These are phyloP conservation scores for Microcebus griseorufus DNA, from an alignment of 2,113 vertebrate genomes.

Conservation along the genomic window DNA sequence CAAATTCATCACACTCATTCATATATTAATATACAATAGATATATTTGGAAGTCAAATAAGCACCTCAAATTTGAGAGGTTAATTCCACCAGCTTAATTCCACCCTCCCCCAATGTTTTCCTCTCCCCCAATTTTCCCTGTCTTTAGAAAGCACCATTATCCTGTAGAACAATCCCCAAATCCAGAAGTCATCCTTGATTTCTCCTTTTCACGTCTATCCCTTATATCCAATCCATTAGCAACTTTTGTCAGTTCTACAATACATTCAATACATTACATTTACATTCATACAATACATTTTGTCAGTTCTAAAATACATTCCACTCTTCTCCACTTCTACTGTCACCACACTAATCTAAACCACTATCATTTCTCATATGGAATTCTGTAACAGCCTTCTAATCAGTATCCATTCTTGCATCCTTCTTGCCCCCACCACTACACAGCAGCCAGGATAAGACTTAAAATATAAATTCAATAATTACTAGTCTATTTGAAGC, in stretches of 20 bases:
- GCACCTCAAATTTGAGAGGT: slow-evolving; percentile 8
- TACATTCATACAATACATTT: no score
- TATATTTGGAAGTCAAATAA: slow-evolving; percentile 17
- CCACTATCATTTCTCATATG: background rate
- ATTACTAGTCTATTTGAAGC: background rate
- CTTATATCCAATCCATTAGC: background rate
- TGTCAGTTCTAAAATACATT: background rate
- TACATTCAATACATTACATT: no score
- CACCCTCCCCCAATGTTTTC: background rate
- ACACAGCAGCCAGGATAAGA: background rate
- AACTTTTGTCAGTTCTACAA: background rate
- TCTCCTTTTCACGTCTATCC: background rate
- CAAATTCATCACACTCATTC: background rate
- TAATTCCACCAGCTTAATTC: background rate
- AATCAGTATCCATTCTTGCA: background rate
- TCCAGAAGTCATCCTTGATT: background rate
- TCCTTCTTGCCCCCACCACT: background rate
- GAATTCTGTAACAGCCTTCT: background rate
- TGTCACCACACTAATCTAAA: background rate
- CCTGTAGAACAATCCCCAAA: background rate
- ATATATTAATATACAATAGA: background rate
- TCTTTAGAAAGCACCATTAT: background rate
- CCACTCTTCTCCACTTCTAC: background rate
- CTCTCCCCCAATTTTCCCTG: background rate
- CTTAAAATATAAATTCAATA: background rate